These are phyloP conservation scores for Seriola quinqueradiata DNA, from an alignment of 2,113 vertebrate genomes.

Conservation along the genomic window DNA sequence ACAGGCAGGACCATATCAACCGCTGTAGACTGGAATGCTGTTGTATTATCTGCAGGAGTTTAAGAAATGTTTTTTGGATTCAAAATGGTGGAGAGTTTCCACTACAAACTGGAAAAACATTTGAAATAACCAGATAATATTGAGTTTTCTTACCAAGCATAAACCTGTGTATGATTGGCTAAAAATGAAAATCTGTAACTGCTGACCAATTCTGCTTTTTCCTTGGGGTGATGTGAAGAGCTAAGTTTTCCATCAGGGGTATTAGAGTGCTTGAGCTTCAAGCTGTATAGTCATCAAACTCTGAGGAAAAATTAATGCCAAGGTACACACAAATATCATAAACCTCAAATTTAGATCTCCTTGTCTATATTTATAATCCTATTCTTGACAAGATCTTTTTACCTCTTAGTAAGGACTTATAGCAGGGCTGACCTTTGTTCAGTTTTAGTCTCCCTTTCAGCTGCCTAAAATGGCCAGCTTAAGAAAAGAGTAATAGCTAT, in stretches of 20 bases:
- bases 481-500: neutral
- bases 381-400: neutral
- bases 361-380: neutral
- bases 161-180: neutral
- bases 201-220: neutral
- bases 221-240: neutral
- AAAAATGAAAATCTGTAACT: neutral
- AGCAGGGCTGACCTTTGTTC: neutral
- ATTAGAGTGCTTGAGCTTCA: neutral
- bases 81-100: neutral
- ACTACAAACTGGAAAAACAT: neutral
- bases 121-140: neutral
- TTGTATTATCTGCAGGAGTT: too few relatives aligned
- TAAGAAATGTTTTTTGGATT: too few relatives aligned
- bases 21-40: too few relatives aligned
- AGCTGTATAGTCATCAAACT: neutral
- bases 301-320: neutral
- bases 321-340: neutral
- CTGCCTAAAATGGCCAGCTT: conserved; percentile 12
- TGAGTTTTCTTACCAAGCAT: neutral
- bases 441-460: neutral
- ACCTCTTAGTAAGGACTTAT: neutral
- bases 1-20: too few relatives aligned
- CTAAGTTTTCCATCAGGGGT: neutral
- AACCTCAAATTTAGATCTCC: neutral